Conservation (phyloP, 2,888 invertebrate genomes). For the Onchidella celtica region DNA sequence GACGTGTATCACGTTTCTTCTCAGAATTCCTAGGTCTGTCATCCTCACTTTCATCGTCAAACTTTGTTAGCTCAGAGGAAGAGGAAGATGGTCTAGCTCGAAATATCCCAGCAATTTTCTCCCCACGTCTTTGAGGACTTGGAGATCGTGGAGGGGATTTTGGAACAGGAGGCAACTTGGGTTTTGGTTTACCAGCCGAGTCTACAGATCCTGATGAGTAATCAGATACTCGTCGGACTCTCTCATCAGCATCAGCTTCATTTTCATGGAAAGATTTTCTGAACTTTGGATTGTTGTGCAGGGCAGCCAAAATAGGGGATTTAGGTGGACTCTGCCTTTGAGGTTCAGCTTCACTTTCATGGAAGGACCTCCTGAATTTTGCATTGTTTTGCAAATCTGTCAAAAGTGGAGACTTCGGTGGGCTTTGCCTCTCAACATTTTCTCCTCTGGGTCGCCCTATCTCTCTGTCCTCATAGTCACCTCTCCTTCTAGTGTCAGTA, state of each 20-base stretch:
- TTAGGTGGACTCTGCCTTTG: conserved; percentile 51
- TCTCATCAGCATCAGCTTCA: conserved; percentile 68
- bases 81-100: conserved; percentile 63
- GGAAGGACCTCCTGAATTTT: conserved; percentile 64
- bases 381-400: conserved; percentile 63
- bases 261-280: conserved; percentile 61
- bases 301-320: conserved; percentile 62
- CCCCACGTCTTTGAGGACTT: conserved; percentile 45
- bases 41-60: not conserved
- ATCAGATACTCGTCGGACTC: conserved; percentile 63
- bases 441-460: not conserved
- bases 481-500: not conserved
- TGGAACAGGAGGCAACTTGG: conserved; percentile 59
- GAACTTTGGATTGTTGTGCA: conserved; percentile 66
- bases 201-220: conserved; percentile 51
- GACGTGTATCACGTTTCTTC: not conserved
- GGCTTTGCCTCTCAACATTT: conserved; percentile 9
- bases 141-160: conserved; percentile 56
- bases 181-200: conserved; percentile 53
- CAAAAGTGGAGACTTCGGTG: conserved; percentile 62
- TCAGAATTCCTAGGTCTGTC: not conserved
- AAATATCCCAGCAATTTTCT: conserved; percentile 64
- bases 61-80: conserved; percentile 44
- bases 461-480: not conserved
- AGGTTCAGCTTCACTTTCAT: conserved; percentile 62